Evolutionary conservation across 2,888 invertebrate genomes (phyloP).

Genomic region (Cistogaster globosa): DNA sequence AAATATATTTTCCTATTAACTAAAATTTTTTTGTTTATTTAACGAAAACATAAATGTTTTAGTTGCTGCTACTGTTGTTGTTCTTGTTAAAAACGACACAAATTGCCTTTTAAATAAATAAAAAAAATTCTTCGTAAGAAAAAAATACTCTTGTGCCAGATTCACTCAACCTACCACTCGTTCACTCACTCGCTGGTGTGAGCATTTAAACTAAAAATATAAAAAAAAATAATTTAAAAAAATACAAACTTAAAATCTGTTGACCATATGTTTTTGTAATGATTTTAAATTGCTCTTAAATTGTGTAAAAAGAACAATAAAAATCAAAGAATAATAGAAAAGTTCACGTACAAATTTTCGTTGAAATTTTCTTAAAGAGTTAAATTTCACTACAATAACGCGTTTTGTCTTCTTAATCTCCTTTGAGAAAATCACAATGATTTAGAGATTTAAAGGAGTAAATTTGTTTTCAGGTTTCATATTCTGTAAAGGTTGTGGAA

Average conservation of each 20-base stretch:
- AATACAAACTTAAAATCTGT: slow-evolving; percentile 66
- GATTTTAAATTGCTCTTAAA: slow-evolving; percentile 67
- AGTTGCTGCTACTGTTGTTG: slow-evolving; percentile 25
- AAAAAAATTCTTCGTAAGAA: slow-evolving; percentile 15
- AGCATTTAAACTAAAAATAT: slow-evolving; percentile 35
- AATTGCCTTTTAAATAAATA: slow-evolving; percentile 71
- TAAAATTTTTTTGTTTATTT: slow-evolving; percentile 61
- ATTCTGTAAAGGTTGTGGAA: no score
- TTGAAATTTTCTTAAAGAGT: slow-evolving; percentile 53
- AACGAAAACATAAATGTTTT: slow-evolving; percentile 42
- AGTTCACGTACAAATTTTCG: slow-evolving; percentile 34
- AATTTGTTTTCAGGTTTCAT: not conserved
- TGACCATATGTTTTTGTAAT: slow-evolving; percentile 69
- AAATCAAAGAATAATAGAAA: slow-evolving; percentile 17
- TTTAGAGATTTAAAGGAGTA: slow-evolving; percentile 4
- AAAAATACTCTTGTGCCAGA: slow-evolving; percentile 39
- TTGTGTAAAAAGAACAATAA: slow-evolving; percentile 53
- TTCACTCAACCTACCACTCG: slow-evolving; percentile 34
- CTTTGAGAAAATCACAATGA: slow-evolving; percentile 2
- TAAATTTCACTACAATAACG: slow-evolving; percentile 43
- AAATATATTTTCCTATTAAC: slow-evolving; percentile 59
- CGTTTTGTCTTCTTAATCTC: slow-evolving; percentile 37
- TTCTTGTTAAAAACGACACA: slow-evolving; percentile 67
- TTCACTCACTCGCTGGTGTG: slow-evolving; percentile 6
- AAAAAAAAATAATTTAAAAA: not conserved